Percentiles rank a stretch among this genome's conserved stretches.
phyloP scores from a whole-genome alignment of 2,888 invertebrate genomes.

The Chrysopilus asiliformis region DNA sequence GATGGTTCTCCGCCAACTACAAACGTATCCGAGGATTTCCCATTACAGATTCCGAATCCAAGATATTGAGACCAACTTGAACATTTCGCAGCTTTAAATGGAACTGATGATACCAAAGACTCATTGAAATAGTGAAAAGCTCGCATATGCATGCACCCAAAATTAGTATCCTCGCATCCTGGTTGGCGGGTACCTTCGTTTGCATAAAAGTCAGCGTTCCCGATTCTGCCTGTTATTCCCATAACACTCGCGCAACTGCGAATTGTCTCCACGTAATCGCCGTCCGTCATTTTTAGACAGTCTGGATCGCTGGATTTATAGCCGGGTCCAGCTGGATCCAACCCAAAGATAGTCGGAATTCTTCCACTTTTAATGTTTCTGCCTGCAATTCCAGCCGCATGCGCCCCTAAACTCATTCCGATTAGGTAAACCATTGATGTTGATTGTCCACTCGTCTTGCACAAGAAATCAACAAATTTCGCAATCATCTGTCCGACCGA shows the following conservation, averaged over 20 bases:
- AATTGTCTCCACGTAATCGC: slow-evolving; percentile 28
- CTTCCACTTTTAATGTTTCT: slow-evolving; percentile 41
- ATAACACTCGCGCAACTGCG: slow-evolving; percentile 27
- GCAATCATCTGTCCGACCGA: slow-evolving; percentile 22
- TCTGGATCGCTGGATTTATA: slow-evolving; percentile 19
- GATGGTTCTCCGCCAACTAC: no score
- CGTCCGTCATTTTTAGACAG: slow-evolving; percentile 25
- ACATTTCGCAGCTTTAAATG: slow-evolving; percentile 26
- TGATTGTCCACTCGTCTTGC: slow-evolving; percentile 36
- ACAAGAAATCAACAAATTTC: slow-evolving; percentile 28
- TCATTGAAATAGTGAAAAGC: slow-evolving; percentile 36
- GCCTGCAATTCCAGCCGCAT: slow-evolving; percentile 43
- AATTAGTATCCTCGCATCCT: slow-evolving; percentile 35
- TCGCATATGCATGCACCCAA: slow-evolving; percentile 35
- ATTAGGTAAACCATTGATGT: slow-evolving; percentile 26
- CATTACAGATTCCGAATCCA: no score
- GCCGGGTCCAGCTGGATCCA: slow-evolving; percentile 21
- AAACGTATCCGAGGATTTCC: no score
- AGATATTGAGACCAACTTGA: no score
- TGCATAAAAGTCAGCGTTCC: slow-evolving; percentile 40
- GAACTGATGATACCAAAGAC: slow-evolving; percentile 24
- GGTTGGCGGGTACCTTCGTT: slow-evolving; percentile 41
- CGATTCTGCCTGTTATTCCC: slow-evolving; percentile 27
- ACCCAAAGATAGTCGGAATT: slow-evolving; percentile 39
- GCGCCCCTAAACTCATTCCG: slow-evolving; percentile 46